Evolutionary conservation across 2,797 vertebrate genomes (phyloP).

Genomic region (Halcyon chelicuti): DNA sequence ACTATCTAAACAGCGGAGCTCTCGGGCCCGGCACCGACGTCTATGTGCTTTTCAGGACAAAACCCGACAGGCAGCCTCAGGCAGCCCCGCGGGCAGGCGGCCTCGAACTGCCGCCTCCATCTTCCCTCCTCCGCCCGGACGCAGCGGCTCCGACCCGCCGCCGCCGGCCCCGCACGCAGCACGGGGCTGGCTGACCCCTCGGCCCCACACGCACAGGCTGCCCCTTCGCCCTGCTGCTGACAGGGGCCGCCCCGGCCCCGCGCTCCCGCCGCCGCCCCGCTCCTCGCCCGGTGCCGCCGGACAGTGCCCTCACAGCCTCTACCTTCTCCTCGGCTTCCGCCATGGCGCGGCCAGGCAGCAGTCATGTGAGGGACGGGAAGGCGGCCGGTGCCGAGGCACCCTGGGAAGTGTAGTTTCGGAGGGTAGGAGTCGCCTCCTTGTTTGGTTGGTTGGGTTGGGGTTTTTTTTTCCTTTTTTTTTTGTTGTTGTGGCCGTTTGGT

Average conservation of each 20-base stretch:
- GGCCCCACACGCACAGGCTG: background rate
- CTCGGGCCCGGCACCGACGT: accelerated
- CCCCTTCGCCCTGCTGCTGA: background rate
- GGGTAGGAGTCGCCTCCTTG: accelerated
- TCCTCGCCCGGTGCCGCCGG: background rate
- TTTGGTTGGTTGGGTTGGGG: too few species aligned
- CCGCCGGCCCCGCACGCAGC: background rate
- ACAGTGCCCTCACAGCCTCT: background rate
- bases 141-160: background rate
- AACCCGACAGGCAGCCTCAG: background rate
- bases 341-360: constrained; percentile 73
- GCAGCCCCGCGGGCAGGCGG: background rate
- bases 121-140: background rate
- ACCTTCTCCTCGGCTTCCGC: constrained; percentile 89
- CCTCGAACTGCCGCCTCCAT: background rate
- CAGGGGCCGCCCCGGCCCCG: background rate
- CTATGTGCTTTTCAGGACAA: accelerated
- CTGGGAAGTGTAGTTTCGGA: constrained; percentile 85
- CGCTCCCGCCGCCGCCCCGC: background rate
- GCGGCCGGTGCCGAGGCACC: background rate
- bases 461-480: background rate
- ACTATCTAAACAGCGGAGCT: background rate
- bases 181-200: background rate
- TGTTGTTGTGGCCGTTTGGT: background rate
- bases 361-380: constrained; percentile 82